Evolutionary conservation across 1,140 invertebrate genomes (phyloP).

Genomic region (Drosophila simulans): DNA sequence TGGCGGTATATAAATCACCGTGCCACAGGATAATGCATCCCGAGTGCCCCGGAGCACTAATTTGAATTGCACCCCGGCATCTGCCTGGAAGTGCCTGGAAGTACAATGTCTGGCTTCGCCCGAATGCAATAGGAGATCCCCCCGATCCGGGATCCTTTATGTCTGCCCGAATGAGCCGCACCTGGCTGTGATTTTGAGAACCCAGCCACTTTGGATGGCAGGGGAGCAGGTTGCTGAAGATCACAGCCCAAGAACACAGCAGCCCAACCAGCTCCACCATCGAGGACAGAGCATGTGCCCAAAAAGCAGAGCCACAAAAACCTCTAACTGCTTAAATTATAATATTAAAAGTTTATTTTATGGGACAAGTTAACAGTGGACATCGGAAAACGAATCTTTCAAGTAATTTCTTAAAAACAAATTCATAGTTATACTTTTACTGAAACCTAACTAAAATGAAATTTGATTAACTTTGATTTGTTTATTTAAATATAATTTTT

Average conservation of each 20-base stretch:
- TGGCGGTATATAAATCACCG: constrained; percentile 68
- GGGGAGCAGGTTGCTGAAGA: constrained; percentile 61
- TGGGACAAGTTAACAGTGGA: constrained; percentile 4
- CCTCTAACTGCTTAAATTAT: constrained; percentile 54
- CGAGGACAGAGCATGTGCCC: constrained; percentile 2
- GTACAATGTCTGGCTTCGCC: constrained; percentile 52
- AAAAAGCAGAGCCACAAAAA: constrained; percentile 21
- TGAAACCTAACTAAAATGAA: too few species aligned
- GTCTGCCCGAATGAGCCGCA: constrained; percentile 22
- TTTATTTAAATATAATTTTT: neutral
- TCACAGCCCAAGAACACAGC: neutral
- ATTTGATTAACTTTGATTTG: too few species aligned
- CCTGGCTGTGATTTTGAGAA: constrained; percentile 64
- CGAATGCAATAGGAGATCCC: constrained; percentile 73
- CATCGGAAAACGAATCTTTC: neutral
- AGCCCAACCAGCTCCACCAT: constrained; percentile 23
- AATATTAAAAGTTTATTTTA: constrained; percentile 64
- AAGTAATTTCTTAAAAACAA: neutral
- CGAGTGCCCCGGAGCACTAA: constrained; percentile 67
- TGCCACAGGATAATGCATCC: constrained; percentile 66
- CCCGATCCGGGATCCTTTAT: constrained; percentile 49
- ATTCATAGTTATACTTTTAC: too few species aligned
- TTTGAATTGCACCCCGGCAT: constrained; percentile 67
- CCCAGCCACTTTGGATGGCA: constrained; percentile 45
- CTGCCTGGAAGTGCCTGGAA: constrained; percentile 38